Evolutionary conservation across 2,888 invertebrate species (phyloP).

Genomic region (Thalpophila matura): DNA sequence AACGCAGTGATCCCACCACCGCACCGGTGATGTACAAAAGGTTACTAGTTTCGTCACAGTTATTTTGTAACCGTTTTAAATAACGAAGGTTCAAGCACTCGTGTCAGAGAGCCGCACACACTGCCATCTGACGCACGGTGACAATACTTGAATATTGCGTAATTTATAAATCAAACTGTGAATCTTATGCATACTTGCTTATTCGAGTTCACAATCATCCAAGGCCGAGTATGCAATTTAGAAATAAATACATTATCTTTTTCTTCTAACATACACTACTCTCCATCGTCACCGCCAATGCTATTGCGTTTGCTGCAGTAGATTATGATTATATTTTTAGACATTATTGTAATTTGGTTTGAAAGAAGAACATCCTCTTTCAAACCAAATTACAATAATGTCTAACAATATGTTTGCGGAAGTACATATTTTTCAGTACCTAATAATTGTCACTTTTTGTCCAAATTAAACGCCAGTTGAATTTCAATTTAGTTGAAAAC

Average conservation of each 20-base stretch:
- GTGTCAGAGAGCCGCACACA: conserved; percentile 50
- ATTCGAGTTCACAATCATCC: conserved; percentile 45
- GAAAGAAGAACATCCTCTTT: conserved; percentile 9
- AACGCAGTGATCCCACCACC: conserved; percentile 58
- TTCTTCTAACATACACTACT: conserved; percentile 26
- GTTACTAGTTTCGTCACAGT: conserved; percentile 70
- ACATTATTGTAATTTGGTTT: conserved; percentile 21
- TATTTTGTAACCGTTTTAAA: conserved; percentile 77
- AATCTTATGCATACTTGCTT: conserved; percentile 52
- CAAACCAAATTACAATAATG: conserved; percentile 20
- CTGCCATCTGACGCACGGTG: conserved; percentile 52
- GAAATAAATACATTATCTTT: conserved; percentile 39
- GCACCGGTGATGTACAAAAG: conserved; percentile 67
- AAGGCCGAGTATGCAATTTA: conserved; percentile 51
- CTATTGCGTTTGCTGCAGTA: conserved; percentile 19
- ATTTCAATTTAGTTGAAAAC: no score
- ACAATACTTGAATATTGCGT: conserved; percentile 63
- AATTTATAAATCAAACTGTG: conserved; percentile 50
- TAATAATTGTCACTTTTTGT: conserved; percentile 12
- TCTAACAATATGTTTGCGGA: conserved; percentile 9
- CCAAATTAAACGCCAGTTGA: neutral
- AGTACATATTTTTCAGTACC: neutral
- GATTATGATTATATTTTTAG: conserved; percentile 11
- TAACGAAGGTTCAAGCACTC: conserved; percentile 73
- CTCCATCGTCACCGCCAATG: conserved; percentile 20